A percentile compares a stretch with the other conserved stretches of the same genome.
Conservation (phyloP, 2,797 vertebrate species). For the Semaprochilodus insignis region DNA sequence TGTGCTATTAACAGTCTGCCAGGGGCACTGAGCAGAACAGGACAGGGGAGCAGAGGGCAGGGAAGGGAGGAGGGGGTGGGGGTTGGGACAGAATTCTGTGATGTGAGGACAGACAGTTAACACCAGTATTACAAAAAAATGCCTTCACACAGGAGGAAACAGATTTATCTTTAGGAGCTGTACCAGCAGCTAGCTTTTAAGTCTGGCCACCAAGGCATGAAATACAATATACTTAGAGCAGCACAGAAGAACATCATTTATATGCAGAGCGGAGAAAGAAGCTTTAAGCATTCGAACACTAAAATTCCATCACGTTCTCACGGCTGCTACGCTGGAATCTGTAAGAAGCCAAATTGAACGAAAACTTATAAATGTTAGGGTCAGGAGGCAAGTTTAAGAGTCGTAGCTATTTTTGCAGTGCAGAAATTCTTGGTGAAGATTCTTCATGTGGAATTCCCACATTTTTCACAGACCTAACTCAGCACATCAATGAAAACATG, state of each 20-base stretch:
- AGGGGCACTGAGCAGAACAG: conserved; percentile 55
- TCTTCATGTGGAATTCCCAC: too few species aligned
- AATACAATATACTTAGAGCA: not conserved
- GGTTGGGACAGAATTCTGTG: not conserved
- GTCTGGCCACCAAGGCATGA: not conserved
- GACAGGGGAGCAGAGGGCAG: conserved; percentile 34
- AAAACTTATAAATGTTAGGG: not conserved
- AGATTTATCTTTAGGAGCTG: not conserved
- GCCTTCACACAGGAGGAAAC: not conserved
- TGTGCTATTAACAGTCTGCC: conserved; percentile 70
- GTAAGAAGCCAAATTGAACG: not conserved
- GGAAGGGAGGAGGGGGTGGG: not conserved
- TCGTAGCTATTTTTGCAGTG: not conserved
- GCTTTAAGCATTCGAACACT: not conserved
- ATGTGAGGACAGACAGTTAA: not conserved
- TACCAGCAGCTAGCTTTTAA: not conserved
- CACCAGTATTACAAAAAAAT: not conserved
- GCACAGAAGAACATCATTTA: not conserved
- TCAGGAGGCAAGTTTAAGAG: not conserved
- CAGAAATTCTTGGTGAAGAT: not conserved
- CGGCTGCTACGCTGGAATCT: not conserved
- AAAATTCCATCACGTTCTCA: not conserved
- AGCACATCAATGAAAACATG: not conserved
- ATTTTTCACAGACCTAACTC: too few species aligned
- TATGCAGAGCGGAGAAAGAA: not conserved